Evolutionary conservation across 2,888 invertebrate species (phyloP), one percentile per base, ranked within the genome.

Genomic region (Synergus gifuensis): DNA sequence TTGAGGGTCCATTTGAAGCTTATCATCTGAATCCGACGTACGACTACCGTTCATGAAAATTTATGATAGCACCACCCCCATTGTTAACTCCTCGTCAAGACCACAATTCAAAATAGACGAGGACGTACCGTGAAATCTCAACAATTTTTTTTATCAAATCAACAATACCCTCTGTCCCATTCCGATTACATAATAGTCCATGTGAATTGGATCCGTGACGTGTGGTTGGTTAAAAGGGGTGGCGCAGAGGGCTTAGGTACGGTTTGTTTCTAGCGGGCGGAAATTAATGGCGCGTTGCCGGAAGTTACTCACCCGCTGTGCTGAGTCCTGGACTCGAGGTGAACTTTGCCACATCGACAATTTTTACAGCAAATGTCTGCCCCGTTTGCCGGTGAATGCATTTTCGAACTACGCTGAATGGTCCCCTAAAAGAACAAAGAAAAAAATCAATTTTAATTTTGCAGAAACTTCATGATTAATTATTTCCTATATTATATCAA

Each of bases 301-400:
- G 40, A 78, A 76, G 76, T 78, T 84, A 91, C 93, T 93, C 93
- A 98, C 98, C 98, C 92, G 98, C 98, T 90, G 98, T 98, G 92
- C 98, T 98, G 85, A 99, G 95, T 82, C 98, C 99, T 49, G 99
- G 98, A 91, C 98, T 98, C 78, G 98, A 97, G 85, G 98, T 98
- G 93, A 99, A 99, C 92, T 98, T 98, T 87, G 98, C 98, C 79
- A 99, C 98, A 93, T 99, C 99, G 86, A 99, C 98, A 89, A 99
- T 98, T 94, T 99, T 99, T 87, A 99, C 99, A 80, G 99, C 99
- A 94, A 98, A 99, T 92, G 98, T 98, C 93, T 98, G 98, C 78
- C 96, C 96, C 16, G 98, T 98, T 92, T 98, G 98, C 82, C 98
- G 95, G 93, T 98, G 98, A 87, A 98, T 96, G 93, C 99, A 99